These are phyloP conservation scores for Pseudomyrmex pallidus DNA, from an alignment of 1,140 invertebrate genomes.

Conservation along the genomic window DNA sequence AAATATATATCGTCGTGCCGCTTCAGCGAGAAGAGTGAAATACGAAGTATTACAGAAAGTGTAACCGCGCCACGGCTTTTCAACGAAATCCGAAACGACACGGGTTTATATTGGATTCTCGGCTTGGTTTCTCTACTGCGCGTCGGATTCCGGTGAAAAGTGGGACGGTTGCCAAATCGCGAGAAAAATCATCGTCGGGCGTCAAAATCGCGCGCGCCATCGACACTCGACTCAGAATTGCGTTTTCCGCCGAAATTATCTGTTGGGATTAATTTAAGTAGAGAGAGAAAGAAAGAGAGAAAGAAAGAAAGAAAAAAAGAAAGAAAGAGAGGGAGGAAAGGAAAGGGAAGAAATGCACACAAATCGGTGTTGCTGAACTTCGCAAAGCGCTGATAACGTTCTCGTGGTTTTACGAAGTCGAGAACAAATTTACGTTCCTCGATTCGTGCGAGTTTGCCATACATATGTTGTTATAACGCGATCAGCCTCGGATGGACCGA, in stretches of 20 bases:
- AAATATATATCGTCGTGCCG: not conserved
- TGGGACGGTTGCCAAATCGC: slow-evolving; percentile 60
- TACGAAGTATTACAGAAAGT: not conserved
- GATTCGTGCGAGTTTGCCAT: not conserved
- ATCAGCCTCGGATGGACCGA: not conserved
- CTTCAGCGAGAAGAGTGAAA: not conserved
- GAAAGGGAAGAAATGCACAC: not conserved
- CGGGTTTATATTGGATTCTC: slow-evolving; percentile 57
- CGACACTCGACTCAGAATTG: slow-evolving; percentile 37
- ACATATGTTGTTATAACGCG: slow-evolving; percentile 16
- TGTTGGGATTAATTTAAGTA: not conserved
- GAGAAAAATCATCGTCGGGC: slow-evolving; percentile 53
- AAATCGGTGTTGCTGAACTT: not conserved
- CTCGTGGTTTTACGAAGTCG: not conserved
- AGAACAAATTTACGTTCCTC: not conserved
- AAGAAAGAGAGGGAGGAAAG: too few species aligned
- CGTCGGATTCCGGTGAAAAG: slow-evolving; percentile 60
- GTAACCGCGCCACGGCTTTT: not conserved
- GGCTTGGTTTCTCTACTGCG: slow-evolving; percentile 53
- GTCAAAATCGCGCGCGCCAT: slow-evolving; percentile 49
- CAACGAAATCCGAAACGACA: slow-evolving; percentile 57
- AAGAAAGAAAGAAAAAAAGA: too few species aligned
- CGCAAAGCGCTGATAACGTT: not conserved
- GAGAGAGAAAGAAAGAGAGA: not conserved
- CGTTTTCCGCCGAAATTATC: not conserved